These are phyloP conservation scores for Proteles cristata DNA, from an alignment of 2,113 vertebrate genomes.

Conservation along the genomic window DNA sequence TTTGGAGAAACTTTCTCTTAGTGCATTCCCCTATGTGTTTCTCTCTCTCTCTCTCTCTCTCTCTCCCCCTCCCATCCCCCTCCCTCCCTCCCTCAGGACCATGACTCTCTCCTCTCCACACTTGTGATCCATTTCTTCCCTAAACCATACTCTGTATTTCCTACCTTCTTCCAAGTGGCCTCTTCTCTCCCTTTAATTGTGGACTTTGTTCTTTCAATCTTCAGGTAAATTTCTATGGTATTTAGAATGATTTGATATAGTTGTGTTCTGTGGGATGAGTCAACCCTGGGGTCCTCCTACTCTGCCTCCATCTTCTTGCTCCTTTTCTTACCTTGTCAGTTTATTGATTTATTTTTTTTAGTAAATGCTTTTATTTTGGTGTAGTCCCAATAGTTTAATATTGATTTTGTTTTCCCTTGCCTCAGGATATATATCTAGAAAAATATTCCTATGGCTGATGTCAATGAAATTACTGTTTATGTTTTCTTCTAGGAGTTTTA, in stretches of 20 bases:
- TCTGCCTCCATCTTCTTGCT: neutral
- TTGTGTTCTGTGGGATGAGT: neutral
- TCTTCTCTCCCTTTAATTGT: neutral
- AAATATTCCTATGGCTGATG: neutral
- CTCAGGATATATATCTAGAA: neutral
- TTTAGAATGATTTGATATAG: neutral
- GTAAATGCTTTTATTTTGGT: neutral
- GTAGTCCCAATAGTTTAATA: neutral
- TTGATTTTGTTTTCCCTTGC: neutral
- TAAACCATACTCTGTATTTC: neutral
- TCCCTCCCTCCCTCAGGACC: neutral
- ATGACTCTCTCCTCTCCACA: neutral
- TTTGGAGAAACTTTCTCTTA: neutral
- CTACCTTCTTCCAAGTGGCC: neutral
- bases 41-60: neutral
- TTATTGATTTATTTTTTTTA: neutral
- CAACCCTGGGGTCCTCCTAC: neutral
- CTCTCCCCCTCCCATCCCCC: too few relatives aligned
- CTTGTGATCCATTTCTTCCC: neutral
- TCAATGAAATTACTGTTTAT: neutral
- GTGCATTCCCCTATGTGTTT: neutral
- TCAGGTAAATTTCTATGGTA: neutral
- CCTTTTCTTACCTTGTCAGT: neutral
- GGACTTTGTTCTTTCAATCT: neutral
- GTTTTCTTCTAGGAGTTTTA: neutral